A percentile compares a stretch with the other conserved stretches of the same genome.
Evolutionary conservation across 2,888 invertebrate species (phyloP).

Genomic region (Lasioglossum calceatum): DNA sequence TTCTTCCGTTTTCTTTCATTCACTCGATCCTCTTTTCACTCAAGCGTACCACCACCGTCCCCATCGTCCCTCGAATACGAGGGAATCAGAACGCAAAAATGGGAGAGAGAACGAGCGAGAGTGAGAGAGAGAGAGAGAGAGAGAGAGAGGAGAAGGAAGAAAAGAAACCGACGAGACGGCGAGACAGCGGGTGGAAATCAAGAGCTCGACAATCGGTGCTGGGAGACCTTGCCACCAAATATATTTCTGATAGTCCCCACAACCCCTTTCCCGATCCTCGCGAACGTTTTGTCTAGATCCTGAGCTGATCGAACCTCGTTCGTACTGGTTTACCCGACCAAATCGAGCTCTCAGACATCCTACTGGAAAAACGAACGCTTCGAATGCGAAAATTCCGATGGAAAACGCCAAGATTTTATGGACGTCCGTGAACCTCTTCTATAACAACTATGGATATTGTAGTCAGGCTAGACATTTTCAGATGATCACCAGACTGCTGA

Average conservation of each 20-base stretch:
- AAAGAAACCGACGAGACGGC: slow-evolving; percentile 26
- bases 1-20: slow-evolving; percentile 48
- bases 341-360: not conserved
- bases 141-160: not conserved
- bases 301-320: not conserved
- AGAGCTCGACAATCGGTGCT: slow-evolving; percentile 36
- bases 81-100: slow-evolving; percentile 30
- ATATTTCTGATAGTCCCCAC: slow-evolving; percentile 14
- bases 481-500: not conserved
- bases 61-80: slow-evolving; percentile 9
- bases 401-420: not conserved
- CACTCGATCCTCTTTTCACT: slow-evolving; percentile 3
- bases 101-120: not conserved
- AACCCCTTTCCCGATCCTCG: slow-evolving; percentile 9
- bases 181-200: slow-evolving; percentile 44
- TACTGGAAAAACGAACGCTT: not conserved
- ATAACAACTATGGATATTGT: not conserved
- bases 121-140: not conserved
- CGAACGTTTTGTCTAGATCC: slow-evolving; percentile 25
- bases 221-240: slow-evolving; percentile 19
- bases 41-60: not conserved
- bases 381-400: not conserved
- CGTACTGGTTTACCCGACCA: not conserved
- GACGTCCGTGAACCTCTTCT: not conserved
- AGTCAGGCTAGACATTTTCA: not conserved